Conservation (phyloP, 2,888 invertebrate species). For the Diarsia dahlii region DNA sequence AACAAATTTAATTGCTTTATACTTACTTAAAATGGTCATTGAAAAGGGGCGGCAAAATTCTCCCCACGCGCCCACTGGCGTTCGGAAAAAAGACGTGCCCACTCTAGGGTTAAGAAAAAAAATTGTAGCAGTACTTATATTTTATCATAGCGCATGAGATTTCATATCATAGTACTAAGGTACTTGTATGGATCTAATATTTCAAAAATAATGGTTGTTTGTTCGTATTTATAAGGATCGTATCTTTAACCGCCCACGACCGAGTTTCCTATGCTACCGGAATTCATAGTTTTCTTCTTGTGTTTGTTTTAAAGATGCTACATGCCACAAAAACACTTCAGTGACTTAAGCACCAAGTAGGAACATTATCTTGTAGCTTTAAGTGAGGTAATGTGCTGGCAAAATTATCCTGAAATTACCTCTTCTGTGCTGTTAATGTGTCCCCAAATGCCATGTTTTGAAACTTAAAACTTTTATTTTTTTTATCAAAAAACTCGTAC, state of each 20-base stretch:
- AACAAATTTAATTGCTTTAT: too few species aligned
- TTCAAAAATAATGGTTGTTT: too few species aligned
- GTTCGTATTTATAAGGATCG: too few species aligned
- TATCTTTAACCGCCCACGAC: background rate
- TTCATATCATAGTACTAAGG: too few species aligned
- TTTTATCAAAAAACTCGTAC: constrained; percentile 47
- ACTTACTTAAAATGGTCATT: too few species aligned
- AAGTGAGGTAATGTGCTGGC: constrained; percentile 29
- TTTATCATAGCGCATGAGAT: too few species aligned
- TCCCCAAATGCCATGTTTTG: constrained; percentile 56
- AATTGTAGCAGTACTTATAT: too few species aligned
- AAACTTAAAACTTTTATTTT: constrained; percentile 49
- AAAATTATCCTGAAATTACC: constrained; percentile 61
- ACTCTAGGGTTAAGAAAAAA: too few species aligned
- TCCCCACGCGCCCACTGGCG: too few species aligned
- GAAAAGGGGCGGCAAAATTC: too few species aligned
- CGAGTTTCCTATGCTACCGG: background rate
- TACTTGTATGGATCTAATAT: too few species aligned
- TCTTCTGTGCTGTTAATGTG: constrained; percentile 41
- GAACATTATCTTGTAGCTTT: constrained; percentile 29
- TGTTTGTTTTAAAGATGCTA: background rate
- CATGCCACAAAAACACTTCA: background rate
- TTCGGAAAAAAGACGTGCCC: too few species aligned
- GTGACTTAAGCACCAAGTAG: constrained; percentile 25
- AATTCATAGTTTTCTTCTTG: background rate